Evolutionary conservation across 1,140 invertebrate genomes (phyloP).

Genomic region (Harlomillsia oculata): DNA sequence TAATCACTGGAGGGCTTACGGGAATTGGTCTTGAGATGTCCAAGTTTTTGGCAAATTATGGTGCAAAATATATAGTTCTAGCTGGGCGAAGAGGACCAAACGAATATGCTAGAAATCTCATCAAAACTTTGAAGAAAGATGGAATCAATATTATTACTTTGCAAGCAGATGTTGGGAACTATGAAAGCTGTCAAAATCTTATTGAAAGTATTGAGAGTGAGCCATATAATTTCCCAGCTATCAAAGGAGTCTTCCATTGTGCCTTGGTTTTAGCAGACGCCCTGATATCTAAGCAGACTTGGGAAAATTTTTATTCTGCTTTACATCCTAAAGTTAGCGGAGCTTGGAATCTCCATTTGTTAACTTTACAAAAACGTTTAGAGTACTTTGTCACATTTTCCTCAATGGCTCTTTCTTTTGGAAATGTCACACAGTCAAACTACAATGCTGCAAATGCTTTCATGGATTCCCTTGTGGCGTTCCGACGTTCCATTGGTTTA

Average conservation of each 20-base stretch:
- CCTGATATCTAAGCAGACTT: conserved; percentile 11
- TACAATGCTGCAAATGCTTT: conserved; percentile 13
- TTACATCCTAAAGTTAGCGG: conserved; percentile 22
- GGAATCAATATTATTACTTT: conserved; percentile 8
- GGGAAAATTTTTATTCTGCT: conserved; percentile 13
- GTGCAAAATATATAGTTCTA: conserved; percentile 21
- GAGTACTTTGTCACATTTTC: conserved; percentile 23
- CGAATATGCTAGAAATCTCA: neutral
- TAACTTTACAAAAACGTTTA: conserved; percentile 9
- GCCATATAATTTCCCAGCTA: conserved; percentile 9
- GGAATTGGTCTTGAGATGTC: conserved; percentile 24
- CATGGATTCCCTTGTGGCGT: conserved; percentile 7
- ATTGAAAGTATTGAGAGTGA: conserved; percentile 1
- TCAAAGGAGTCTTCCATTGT: conserved; percentile 20
- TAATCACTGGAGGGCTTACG: conserved; percentile 24
- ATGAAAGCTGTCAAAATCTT: conserved; percentile 4
- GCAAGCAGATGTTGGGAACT: conserved; percentile 18
- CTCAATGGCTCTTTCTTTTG: neutral
- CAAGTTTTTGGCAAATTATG: conserved; percentile 13
- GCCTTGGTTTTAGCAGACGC: conserved; percentile 16
- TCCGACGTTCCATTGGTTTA: conserved; percentile 9
- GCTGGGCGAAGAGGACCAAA: conserved; percentile 9
- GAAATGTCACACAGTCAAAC: conserved; percentile 8
- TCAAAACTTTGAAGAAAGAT: neutral
- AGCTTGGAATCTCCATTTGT: conserved; percentile 17